These are phyloP conservation scores for Pitangus sulphuratus DNA, from an alignment of 2,797 vertebrate species.

Conservation along the genomic window DNA sequence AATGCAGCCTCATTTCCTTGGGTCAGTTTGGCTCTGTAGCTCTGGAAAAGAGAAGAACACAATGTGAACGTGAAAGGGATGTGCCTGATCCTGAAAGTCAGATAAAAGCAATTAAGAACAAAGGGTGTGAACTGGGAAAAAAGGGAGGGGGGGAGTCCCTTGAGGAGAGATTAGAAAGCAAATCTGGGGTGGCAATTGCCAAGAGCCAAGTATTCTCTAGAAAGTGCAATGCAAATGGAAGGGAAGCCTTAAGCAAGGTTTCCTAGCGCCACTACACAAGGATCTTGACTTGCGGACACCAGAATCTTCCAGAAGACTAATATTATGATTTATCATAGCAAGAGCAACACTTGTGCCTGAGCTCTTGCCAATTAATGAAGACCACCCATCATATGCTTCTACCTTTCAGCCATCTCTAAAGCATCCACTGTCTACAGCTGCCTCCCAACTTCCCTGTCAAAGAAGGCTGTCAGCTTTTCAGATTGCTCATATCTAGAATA, in stretches of 20 bases:
- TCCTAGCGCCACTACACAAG: background rate
- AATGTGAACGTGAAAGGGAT: fast-evolving
- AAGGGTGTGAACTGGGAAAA: background rate
- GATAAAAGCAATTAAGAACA: background rate
- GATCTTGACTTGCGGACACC: background rate
- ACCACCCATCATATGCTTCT: background rate
- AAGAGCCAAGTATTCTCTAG: background rate
- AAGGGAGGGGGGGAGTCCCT: fast-evolving
- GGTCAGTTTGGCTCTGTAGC: conserved; percentile 90
- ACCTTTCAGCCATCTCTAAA: background rate
- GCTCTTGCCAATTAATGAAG: background rate
- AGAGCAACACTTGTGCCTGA: background rate
- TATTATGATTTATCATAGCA: background rate
- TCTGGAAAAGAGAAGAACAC: conserved; percentile 73
- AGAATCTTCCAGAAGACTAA: background rate
- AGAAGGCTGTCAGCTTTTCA: background rate
- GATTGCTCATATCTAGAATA: background rate
- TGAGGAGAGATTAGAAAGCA: background rate
- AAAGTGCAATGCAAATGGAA: background rate
- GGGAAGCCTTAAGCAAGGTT: background rate
- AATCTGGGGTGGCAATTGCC: background rate
- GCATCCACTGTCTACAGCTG: background rate
- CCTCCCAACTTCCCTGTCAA: background rate
- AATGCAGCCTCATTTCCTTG: conserved; percentile 89
- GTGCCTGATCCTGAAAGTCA: background rate